A percentile compares a stretch with the other conserved stretches of the same genome.
phyloP scores from a whole-genome alignment of 2,888 invertebrate genomes.

The Drosophila neonasuta region DNA sequence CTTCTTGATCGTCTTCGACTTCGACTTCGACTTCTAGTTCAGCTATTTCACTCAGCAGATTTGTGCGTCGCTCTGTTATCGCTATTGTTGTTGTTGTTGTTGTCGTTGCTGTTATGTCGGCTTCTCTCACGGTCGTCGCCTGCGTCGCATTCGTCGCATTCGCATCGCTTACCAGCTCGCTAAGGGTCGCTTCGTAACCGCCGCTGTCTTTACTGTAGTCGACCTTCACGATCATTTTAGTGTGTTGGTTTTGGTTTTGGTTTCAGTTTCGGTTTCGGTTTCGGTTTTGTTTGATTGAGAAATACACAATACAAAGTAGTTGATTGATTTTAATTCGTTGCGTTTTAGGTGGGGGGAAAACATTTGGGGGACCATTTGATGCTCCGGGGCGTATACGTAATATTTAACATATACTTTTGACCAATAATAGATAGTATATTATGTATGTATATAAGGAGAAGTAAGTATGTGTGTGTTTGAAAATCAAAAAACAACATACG shows the following conservation, averaged over 20 bases:
- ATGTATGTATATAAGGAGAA: background rate
- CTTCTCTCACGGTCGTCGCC: slow-evolving; percentile 32
- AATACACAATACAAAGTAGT: slow-evolving; percentile 38
- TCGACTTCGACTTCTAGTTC: slow-evolving; percentile 3
- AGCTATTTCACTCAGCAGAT: slow-evolving; percentile 16
- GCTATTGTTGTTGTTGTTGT: slow-evolving; percentile 15
- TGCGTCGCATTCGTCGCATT: slow-evolving; percentile 25
- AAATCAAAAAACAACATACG: slow-evolving; percentile 35
- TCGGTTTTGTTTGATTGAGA: background rate
- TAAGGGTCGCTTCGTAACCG: slow-evolving; percentile 59
- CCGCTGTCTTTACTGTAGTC: slow-evolving; percentile 69
- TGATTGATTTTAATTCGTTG: slow-evolving; percentile 13
- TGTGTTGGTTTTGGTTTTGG: slow-evolving; percentile 10
- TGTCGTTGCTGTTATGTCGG: slow-evolving; percentile 27
- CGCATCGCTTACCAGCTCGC: slow-evolving; percentile 43
- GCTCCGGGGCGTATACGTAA: slow-evolving; percentile 31
- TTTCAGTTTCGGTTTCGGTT: no score
- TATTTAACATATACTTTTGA: background rate
- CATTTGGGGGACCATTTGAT: slow-evolving; percentile 1
- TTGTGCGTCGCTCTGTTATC: slow-evolving; percentile 33
- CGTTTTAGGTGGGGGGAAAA: background rate
- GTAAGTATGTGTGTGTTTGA: slow-evolving; percentile 5
- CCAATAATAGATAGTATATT: no score
- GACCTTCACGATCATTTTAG: slow-evolving; percentile 52
- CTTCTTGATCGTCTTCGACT: slow-evolving; percentile 24